A percentile compares a stretch with the other conserved stretches of the same genome.
phyloP scores from a whole-genome alignment of 1,140 invertebrate species.

The Mya arenaria region DNA sequence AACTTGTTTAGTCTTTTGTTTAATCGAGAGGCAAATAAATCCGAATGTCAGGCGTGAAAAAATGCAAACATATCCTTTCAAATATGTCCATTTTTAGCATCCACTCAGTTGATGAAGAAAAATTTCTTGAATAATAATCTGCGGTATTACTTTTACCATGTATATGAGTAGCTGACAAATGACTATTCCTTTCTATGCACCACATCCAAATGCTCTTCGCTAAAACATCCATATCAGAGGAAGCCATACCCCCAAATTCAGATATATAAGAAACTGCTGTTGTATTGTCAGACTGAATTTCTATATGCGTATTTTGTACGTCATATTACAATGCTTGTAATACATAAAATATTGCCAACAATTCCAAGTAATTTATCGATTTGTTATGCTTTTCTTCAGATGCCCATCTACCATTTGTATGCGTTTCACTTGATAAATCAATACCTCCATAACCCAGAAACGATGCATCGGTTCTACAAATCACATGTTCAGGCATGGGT shows the following conservation, averaged over 20 bases:
- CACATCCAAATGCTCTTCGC: constrained; percentile 57
- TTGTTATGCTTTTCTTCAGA: too few species aligned
- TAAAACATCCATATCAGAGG: constrained; percentile 38
- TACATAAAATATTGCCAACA: constrained; percentile 24
- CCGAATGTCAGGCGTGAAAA: constrained; percentile 48
- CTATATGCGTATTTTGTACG: constrained; percentile 39
- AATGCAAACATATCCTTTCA: constrained; percentile 10
- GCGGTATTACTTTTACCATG: constrained; percentile 35
- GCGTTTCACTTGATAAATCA: background rate
- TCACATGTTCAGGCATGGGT: background rate
- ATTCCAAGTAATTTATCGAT: too few species aligned
- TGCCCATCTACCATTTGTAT: constrained; percentile 7
- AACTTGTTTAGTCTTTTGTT: constrained; percentile 53
- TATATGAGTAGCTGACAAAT: constrained; percentile 29
- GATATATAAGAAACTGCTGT: constrained; percentile 57
- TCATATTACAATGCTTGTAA: too few species aligned
- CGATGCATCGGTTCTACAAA: constrained; percentile 3
- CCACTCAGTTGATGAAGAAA: constrained; percentile 40
- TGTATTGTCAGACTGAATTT: constrained; percentile 51
- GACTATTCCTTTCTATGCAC: constrained; percentile 41
- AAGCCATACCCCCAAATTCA: constrained; percentile 59
- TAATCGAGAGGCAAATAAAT: constrained; percentile 62
- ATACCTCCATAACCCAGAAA: constrained; percentile 1
- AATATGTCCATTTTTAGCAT: constrained; percentile 40
- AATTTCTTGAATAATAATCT: constrained; percentile 45